Conservation (phyloP, 2,113 vertebrate species). For the Ceyx margarethae region DNA sequence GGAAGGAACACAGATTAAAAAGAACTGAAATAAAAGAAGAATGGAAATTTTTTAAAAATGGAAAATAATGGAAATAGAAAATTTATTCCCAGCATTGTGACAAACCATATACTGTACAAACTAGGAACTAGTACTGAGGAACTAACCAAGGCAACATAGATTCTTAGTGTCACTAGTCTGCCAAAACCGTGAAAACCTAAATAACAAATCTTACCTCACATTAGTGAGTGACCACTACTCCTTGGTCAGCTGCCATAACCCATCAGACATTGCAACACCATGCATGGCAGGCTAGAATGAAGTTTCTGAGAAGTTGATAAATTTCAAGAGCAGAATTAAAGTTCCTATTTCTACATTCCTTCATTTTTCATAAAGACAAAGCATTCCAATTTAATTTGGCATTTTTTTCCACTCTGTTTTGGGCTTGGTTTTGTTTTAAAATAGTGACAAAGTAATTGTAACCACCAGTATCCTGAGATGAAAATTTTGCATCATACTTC, state of each 20-base stretch:
- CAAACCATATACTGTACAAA: neutral
- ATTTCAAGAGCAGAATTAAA: neutral
- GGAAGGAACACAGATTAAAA: neutral
- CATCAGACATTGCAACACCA: neutral
- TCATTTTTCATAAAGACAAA: neutral
- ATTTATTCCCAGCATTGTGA: neutral
- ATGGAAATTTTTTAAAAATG: neutral
- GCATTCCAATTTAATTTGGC: neutral
- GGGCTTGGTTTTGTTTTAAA: neutral
- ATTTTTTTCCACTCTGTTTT: neutral
- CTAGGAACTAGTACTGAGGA: neutral
- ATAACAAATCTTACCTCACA: accelerated
- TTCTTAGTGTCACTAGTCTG: accelerated
- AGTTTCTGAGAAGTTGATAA: neutral
- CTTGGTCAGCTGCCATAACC: neutral
- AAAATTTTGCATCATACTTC: neutral
- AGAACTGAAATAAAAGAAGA: too few species aligned
- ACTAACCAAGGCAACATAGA: neutral
- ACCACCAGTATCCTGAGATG: neutral
- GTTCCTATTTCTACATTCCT: neutral
- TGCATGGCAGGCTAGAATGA: accelerated
- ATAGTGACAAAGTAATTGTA: neutral
- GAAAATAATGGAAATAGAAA: neutral
- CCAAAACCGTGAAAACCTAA: neutral
- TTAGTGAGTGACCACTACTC: neutral